Evolutionary conservation across 2,888 invertebrate species (phyloP).

Genomic region (Hemistola chrysoprasaria): DNA sequence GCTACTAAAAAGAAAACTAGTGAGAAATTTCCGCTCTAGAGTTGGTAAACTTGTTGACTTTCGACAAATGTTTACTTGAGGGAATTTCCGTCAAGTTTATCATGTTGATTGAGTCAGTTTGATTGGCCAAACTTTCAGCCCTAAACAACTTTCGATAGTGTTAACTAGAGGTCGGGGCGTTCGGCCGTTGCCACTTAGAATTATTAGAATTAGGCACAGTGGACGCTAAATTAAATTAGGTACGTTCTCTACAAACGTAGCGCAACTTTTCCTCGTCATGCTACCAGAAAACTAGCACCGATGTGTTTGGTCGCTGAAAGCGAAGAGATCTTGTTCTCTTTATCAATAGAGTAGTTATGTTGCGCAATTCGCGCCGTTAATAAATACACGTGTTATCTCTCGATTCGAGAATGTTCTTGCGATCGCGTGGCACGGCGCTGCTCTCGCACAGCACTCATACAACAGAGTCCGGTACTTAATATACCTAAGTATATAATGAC

Average conservation of each 20-base stretch:
- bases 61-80: conserved; percentile 31
- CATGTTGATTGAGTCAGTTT: conserved; percentile 38
- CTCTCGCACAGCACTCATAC: conserved; percentile 41
- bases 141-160: conserved; percentile 45
- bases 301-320: neutral
- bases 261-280: conserved; percentile 36
- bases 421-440: conserved; percentile 59
- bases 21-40: conserved; percentile 2
- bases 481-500: no score
- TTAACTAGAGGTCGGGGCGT: conserved; percentile 52
- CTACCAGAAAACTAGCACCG: conserved; percentile 39
- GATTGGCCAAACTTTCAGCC: conserved; percentile 34
- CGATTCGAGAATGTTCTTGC: conserved; percentile 68
- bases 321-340: conserved; percentile 25
- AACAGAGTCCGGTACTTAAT: conserved; percentile 26
- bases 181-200: conserved; percentile 56
- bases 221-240: conserved; percentile 55
- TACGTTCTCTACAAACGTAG: conserved; percentile 42
- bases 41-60: conserved; percentile 15
- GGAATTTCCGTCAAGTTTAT: conserved; percentile 32
- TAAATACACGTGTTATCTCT: conserved; percentile 68
- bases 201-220: conserved; percentile 56
- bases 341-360: conserved; percentile 46
- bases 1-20: conserved; percentile 34
- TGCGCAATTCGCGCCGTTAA: conserved; percentile 62